Percentiles rank a stretch among this genome's conserved stretches.
These are phyloP conservation scores for Montipora sp. DNA, from an alignment of 64 coral and sea anemone species.

Conservation along the genomic window DNA sequence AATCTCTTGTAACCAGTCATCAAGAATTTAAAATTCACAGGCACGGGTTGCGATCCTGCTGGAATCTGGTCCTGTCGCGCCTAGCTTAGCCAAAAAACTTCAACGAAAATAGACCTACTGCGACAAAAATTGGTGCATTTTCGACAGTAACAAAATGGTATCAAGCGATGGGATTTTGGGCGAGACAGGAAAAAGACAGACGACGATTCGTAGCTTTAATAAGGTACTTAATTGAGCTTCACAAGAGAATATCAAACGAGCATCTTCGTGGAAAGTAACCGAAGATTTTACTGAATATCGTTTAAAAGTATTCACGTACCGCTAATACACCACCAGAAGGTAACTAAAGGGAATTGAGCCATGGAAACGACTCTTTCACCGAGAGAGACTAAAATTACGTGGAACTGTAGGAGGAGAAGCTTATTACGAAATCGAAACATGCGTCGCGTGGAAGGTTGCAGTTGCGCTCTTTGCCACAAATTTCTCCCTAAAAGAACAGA, in stretches of 20 bases:
- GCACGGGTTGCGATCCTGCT: neutral
- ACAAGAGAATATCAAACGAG: constrained; percentile 14
- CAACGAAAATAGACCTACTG: neutral
- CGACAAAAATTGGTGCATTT: neutral
- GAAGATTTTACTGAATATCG: neutral
- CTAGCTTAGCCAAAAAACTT: neutral
- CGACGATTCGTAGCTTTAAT: neutral
- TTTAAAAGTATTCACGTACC: neutral
- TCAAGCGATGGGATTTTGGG: neutral
- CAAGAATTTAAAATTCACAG: neutral
- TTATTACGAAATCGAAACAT: constrained; percentile 39
- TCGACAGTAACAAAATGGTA: neutral
- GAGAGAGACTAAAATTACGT: neutral
- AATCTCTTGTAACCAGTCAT: neutral
- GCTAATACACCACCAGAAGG: neutral
- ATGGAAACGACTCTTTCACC: neutral
- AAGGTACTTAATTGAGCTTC: neutral
- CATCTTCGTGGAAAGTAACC: neutral
- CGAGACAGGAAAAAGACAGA: constrained; percentile 25
- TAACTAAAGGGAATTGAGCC: neutral
- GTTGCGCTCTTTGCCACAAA: neutral
- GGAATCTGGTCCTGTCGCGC: constrained; percentile 1
- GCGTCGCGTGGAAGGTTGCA: constrained; percentile 8
- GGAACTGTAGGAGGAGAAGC: neutral
- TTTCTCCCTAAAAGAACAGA: neutral